These are phyloP conservation scores for Cataglyphis altisquamis DNA, from an alignment of 2,888 invertebrate species.

Conservation along the genomic window DNA sequence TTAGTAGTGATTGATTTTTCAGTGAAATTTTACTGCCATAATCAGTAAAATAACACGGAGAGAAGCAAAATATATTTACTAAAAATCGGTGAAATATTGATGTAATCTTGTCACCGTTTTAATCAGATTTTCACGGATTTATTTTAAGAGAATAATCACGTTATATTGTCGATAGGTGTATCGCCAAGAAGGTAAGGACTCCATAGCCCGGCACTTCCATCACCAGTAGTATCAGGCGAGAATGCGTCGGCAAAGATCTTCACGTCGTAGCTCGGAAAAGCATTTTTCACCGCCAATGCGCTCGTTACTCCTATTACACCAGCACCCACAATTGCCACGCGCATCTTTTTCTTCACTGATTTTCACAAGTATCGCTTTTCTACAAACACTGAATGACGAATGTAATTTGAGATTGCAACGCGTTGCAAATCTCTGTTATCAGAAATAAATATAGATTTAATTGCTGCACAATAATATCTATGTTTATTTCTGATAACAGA, in stretches of 20 bases:
- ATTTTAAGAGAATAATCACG: constrained; percentile 83
- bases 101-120: neutral
- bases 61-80: neutral
- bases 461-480: neutral
- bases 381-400: neutral
- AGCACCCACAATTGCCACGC: constrained; percentile 91
- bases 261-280: constrained; percentile 87
- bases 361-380: constrained; percentile 24
- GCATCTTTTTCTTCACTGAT: constrained; percentile 69
- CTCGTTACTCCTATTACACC: constrained; percentile 91
- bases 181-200: constrained; percentile 89
- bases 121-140: neutral
- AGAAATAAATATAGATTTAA: neutral
- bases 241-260: constrained; percentile 90
- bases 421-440: too few relatives aligned
- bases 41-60: neutral
- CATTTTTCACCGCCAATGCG: constrained; percentile 90
- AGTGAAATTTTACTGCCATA: neutral
- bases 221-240: constrained; percentile 92
- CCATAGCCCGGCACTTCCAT: constrained; percentile 93
- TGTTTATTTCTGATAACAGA: constrained; percentile 26
- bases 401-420: neutral
- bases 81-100: neutral
- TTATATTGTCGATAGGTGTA: constrained; percentile 87
- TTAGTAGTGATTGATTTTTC: neutral